These are phyloP conservation scores for Synchiropus splendidus DNA, from an alignment of 2,113 vertebrate genomes.

Conservation along the genomic window DNA sequence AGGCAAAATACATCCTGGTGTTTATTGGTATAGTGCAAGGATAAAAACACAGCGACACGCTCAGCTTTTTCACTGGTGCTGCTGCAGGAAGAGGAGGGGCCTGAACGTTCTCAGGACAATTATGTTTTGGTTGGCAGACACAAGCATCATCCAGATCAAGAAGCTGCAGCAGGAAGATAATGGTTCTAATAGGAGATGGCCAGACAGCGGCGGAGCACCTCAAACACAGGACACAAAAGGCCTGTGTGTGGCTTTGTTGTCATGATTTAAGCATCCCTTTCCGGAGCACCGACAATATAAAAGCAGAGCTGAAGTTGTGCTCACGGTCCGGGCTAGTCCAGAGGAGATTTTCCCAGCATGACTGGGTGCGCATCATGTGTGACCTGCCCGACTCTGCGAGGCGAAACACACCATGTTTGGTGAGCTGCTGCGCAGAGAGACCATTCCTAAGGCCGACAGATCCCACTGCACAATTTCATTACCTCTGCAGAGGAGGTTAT, in stretches of 20 bases:
- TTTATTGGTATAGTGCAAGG: too few relatives aligned
- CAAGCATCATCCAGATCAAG: too few relatives aligned
- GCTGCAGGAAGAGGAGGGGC: slow-evolving; percentile 2
- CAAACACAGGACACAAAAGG: not conserved
- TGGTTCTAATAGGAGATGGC: too few relatives aligned
- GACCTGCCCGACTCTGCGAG: slow-evolving; percentile 19
- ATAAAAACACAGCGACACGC: not conserved
- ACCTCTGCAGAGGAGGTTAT: too few relatives aligned
- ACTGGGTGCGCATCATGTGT: slow-evolving; percentile 2
- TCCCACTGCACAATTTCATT: too few relatives aligned
- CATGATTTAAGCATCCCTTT: not conserved
- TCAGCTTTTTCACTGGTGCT: not conserved
- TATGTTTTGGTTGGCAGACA: slow-evolving; percentile 29
- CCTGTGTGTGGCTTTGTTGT: not conserved
- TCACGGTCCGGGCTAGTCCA: slow-evolving; percentile 12
- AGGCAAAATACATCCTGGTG: too few relatives aligned
- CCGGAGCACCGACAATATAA: not conserved
- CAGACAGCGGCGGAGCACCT: not conserved
- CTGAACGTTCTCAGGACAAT: slow-evolving; percentile 32
- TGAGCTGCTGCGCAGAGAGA: slow-evolving; percentile 21
- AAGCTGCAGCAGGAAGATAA: slow-evolving; percentile 31
- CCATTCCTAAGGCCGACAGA: too few relatives aligned
- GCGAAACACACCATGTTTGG: slow-evolving; percentile 43
- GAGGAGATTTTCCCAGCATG: slow-evolving; percentile 9
- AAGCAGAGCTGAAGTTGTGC: slow-evolving; percentile 6